Evolutionary conservation across 2,797 vertebrate genomes (phyloP), one percentile per base, ranked within the genome.

Genomic region (Danio kyathit): DNA sequence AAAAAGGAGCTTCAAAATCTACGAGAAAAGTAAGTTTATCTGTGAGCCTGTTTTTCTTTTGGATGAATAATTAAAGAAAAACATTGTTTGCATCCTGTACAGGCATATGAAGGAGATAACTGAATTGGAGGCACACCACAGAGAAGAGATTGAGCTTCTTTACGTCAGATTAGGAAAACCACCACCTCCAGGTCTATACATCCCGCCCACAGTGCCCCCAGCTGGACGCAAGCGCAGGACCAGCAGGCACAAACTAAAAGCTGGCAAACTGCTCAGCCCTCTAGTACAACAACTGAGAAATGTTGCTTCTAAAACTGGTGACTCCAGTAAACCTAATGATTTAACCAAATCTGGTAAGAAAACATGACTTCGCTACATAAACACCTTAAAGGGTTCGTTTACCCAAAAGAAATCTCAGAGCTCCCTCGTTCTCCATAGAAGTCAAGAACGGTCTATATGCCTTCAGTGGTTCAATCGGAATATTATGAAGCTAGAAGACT

Each of bases 61-160:
- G 29, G 16, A 43, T 12, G 11, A 57, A n/a, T 14, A 66, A 40
- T 12, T 29, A 57, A 19, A 12, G 7, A 74, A 66, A 48, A 48
- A 49, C 19, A 60, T n/a, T 52, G 64, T 14, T 83, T 63, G 78
- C 21, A 5, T 7, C 76, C 21, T 13, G 46, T 60, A 44, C 78
- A 99, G 98, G 86, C 98, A 99, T 89, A 94, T 99, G 92, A 96
- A 94, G 74, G 98, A 99, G 94, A 98, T 99, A 84, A 95, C 97
- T 1, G 97, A 99, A 88, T 93, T 99, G 63, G 97, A 99, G 90
- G 96, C 95, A 21, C 94, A 97, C 85, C 98, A 99, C 89, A 94
- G 97, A 71, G 95, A 94, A 14, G 98, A 99, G 88, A 96, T 99
- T 7, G 97, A 99, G 90, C 92, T 98, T 8, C 90, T 99, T 40